Conservation (phyloP, 2,797 vertebrate genomes). For the Petrocephalus schoutedeni region DNA sequence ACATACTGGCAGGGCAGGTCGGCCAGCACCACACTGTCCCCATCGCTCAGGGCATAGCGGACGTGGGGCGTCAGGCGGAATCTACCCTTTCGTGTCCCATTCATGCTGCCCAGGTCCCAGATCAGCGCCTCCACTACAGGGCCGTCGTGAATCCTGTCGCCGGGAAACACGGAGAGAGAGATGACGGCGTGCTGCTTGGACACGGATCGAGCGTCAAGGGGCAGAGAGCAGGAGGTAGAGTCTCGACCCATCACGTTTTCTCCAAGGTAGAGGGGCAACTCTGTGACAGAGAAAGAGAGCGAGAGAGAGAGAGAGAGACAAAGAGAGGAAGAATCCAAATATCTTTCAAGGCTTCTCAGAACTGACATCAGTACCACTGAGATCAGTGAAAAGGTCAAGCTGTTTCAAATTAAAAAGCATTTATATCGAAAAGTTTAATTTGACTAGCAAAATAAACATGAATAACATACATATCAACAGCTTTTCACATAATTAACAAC, state of each 20-base stretch:
- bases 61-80: slow-evolving; percentile 68
- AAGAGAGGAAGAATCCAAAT: not conserved
- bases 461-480: not conserved
- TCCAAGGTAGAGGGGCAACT: slow-evolving; percentile 73
- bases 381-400: not conserved
- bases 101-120: slow-evolving; percentile 77
- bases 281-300: slow-evolving; percentile 44
- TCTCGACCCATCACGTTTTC: slow-evolving; percentile 78
- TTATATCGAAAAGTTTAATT: not conserved
- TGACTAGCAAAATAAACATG: not conserved
- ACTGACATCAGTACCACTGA: not conserved
- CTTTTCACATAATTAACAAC: not conserved
- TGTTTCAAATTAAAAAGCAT: not conserved
- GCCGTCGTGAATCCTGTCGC: slow-evolving; percentile 28
- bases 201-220: slow-evolving; percentile 65
- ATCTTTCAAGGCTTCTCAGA: not conserved
- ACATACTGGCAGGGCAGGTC: slow-evolving; percentile 78
- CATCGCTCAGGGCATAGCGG: slow-evolving; percentile 67
- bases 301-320: not conserved
- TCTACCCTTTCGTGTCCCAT: slow-evolving; percentile 73
- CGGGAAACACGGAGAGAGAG: slow-evolving; percentile 56
- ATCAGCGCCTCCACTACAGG: slow-evolving; percentile 61
- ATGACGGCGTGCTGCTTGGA: slow-evolving; percentile 78
- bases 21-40: slow-evolving; percentile 70
- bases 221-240: slow-evolving; percentile 61